Percentiles rank a stretch among this genome's conserved stretches.
Conservation (phyloP, 2,113 vertebrate genomes). For the Lipophrys pholis region DNA sequence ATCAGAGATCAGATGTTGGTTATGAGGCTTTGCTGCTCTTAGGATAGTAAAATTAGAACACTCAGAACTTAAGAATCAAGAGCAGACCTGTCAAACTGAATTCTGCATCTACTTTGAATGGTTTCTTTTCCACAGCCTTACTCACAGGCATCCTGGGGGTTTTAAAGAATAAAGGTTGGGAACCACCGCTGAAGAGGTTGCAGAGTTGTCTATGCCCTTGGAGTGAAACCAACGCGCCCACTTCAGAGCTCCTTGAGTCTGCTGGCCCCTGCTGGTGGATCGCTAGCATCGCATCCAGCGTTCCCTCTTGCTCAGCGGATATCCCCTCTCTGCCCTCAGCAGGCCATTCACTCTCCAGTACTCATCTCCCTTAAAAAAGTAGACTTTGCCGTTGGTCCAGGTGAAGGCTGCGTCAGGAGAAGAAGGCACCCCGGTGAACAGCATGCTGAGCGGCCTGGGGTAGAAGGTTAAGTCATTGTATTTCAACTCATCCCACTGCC, state of each 20-base stretch:
- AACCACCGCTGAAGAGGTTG: slow-evolving; percentile 35
- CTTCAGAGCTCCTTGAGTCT: slow-evolving; percentile 11
- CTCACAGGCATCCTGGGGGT: too few relatives aligned
- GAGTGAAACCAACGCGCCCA: slow-evolving; percentile 17
- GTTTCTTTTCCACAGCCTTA: too few relatives aligned
- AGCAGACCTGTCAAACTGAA: too few relatives aligned
- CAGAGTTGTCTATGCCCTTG: slow-evolving; percentile 18
- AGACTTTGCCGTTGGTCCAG: slow-evolving; percentile 87
- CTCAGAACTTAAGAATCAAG: too few relatives aligned
- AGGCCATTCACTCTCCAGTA: slow-evolving; percentile 87
- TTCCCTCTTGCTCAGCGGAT: slow-evolving; percentile 83
- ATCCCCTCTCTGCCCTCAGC: slow-evolving; percentile 84
- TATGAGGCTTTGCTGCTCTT: too few relatives aligned
- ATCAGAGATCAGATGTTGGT: too few relatives aligned
- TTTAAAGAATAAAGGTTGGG: too few relatives aligned
- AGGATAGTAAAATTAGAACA: too few relatives aligned
- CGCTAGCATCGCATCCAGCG: slow-evolving; percentile 88
- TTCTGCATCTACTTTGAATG: too few relatives aligned
- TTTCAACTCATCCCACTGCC: slow-evolving; percentile 89
- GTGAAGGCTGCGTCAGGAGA: slow-evolving; percentile 85
- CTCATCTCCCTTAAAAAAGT: slow-evolving; percentile 88
- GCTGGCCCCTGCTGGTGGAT: slow-evolving; percentile 60
- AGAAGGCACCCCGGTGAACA: slow-evolving; percentile 84
- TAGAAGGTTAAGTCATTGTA: slow-evolving; percentile 78
- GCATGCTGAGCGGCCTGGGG: slow-evolving; percentile 84